phyloP scores from a whole-genome alignment of 1,140 invertebrate species.

The Acromyrmex echinatior region DNA sequence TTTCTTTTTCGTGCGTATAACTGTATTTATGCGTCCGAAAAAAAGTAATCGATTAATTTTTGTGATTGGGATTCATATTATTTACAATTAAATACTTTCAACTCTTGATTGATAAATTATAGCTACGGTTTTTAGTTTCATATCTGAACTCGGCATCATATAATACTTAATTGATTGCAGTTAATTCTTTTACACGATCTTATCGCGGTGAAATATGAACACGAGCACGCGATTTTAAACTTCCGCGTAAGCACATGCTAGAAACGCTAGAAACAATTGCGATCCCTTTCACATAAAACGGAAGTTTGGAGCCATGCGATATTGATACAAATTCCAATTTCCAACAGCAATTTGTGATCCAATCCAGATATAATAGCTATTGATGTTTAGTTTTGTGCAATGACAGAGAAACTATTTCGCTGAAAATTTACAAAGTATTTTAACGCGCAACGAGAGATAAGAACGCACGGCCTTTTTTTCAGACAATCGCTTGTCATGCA shows the following conservation, averaged over 20 bases:
- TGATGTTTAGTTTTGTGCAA: not conserved
- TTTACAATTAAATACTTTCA: not conserved
- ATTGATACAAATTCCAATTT: not conserved
- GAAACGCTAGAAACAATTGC: not conserved
- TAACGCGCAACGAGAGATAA: too few species aligned
- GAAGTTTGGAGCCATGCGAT: conserved; percentile 27
- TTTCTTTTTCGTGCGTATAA: too few species aligned
- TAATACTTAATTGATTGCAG: conserved; percentile 15
- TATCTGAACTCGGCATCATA: not conserved
- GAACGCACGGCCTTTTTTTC: not conserved
- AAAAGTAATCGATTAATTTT: not conserved
- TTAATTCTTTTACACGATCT: conserved; percentile 29
- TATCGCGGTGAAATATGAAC: not conserved
- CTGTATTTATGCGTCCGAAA: not conserved
- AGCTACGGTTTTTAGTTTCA: not conserved
- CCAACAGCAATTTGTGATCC: not conserved
- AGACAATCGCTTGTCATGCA: conserved; percentile 46
- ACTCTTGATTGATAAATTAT: conserved; percentile 1
- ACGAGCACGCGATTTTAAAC: conserved; percentile 15
- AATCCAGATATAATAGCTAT: not conserved
- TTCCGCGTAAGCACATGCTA: conserved; percentile 14
- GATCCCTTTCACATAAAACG: conserved; percentile 22
- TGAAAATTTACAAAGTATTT: not conserved
- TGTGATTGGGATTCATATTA: not conserved
- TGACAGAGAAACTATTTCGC: not conserved